Conservation (phyloP, 2,797 vertebrate genomes). For the Sebastes jordani region DNA sequence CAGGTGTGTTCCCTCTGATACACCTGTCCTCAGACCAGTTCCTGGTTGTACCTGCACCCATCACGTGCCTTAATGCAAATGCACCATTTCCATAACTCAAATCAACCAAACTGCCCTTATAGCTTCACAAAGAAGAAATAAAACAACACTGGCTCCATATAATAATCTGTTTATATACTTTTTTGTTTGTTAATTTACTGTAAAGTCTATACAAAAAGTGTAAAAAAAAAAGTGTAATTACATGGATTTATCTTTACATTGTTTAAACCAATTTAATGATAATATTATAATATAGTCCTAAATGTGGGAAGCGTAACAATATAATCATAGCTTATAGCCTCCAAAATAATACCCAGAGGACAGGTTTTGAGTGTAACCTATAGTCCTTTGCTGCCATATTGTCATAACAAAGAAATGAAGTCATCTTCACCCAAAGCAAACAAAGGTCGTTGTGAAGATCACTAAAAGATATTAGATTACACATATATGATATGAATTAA, state of each 20-base stretch:
- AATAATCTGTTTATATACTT: neutral
- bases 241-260: neutral
- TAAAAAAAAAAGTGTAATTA: neutral
- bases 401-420: conserved; percentile 68
- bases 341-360: neutral
- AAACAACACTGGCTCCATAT: neutral
- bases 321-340: neutral
- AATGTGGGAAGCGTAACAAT: neutral
- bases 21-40: conserved; percentile 54
- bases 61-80: conserved; percentile 79
- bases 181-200: neutral
- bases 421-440: conserved; percentile 60
- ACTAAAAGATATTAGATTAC: neutral
- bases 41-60: conserved; percentile 30
- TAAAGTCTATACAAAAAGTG: neutral
- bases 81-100: conserved; percentile 81
- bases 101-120: conserved; percentile 74
- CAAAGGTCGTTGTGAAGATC: conserved; percentile 70
- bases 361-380: neutral
- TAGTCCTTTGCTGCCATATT: conserved; percentile 29
- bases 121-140: neutral
- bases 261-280: neutral
- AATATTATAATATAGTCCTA: neutral
- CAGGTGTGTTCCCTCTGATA: conserved; percentile 1
- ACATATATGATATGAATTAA: neutral